Base-by-base conservation (phyloP, 1,140 invertebrate species). In the Conopomorpha cramerella region DNA sequence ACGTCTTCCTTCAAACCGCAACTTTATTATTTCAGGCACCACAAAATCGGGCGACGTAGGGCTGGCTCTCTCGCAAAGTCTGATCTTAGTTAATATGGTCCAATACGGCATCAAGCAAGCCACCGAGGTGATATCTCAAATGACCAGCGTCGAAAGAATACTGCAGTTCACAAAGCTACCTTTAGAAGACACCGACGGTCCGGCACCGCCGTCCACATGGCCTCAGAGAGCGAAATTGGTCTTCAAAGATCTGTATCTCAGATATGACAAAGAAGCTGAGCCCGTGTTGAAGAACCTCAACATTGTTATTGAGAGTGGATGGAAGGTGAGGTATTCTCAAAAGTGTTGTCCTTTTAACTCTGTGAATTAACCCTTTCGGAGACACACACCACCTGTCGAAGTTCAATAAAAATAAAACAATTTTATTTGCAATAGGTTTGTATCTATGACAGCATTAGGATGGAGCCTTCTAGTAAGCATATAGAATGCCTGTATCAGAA, bases 101-200 rank as follows among this genome's bases (percentile, higher is more conserved):
- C 92, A 94, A 64, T 93, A 90, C 83, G 91, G 89, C 3, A 90
- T 84, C 34, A 81, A 90, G 30, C 90, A 93, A 62, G 83, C 85
- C 8, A 86, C 91, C 0, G 92, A 95, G 65, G 85, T 90, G 1
- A 82, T 95, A 47, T 89, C 88, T 37, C 84, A 93, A 56, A 90
- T 95, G 84, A 92, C 90, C 1, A 87, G 89, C 16, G 89, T 93
- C 8, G 91, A 95, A 55, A 78, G 92, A 17, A 82, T 94, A 1
- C 49, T 91, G 0, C 89, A 95, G 58, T 95, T 92, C 59, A 86
- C 83, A 12, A 81, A 82, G 16, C 53, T 86, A 26, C 77, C 80
- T 10, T 57, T 81, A 25, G 81, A 85, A 45, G 74, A 77, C 1
- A 55, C 66, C 8, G 51, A 71, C 6, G 61, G 77, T 8, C 58